Base-by-base conservation (phyloP, 2,888 invertebrate genomes). In the Eustalomyia histrio region DNA sequence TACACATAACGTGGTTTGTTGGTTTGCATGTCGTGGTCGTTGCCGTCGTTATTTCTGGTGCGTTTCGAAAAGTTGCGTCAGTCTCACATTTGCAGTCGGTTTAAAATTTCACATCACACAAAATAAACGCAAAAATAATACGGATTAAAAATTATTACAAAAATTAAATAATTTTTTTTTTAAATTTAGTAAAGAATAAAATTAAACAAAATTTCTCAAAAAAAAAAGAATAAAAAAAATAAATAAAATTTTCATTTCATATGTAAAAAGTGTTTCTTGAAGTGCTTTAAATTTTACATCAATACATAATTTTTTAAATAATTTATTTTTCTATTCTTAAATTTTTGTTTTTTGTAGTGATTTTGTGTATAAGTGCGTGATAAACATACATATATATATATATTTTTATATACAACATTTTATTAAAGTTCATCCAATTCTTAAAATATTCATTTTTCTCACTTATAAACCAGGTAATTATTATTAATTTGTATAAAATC, bases 41-140 rank as follows among this genome's bases (percentile, higher is more conserved):
- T 65, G 78, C 61, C 69, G 65, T 71, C 64, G 69, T 81, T 73
- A 81, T 81, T 71, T 75, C 74, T 81, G 58, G 74, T 81, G 81
- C 81, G 78, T 81, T 79, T 72, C 67, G 55, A 61, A 74, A 78
- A 75, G 67, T 78, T 81, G 78, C 81, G 78, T 81, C 81, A 81
- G 81, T 81, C 35, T 78, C 57, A 64, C 16, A 65, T 74, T 74
- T 53, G 71, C 65, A 74, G 64, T 81, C 68, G 73, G 76, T 71
- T 65, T 57, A 81, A 80, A 71, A 72, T 63, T 80, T 76, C 53
- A 55, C 57, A 57, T 61, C 53, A 29, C 6, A 47, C 18, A 65
- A 57, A 47, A 71, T 47, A 52, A 53, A 29, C 7, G 3, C 7
- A 55, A 43, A 61, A 33, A 53, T 16, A 39, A 35, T 39, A 80